Conservation (phyloP, 1,140 invertebrate genomes). For the Solenopsis fugax region DNA sequence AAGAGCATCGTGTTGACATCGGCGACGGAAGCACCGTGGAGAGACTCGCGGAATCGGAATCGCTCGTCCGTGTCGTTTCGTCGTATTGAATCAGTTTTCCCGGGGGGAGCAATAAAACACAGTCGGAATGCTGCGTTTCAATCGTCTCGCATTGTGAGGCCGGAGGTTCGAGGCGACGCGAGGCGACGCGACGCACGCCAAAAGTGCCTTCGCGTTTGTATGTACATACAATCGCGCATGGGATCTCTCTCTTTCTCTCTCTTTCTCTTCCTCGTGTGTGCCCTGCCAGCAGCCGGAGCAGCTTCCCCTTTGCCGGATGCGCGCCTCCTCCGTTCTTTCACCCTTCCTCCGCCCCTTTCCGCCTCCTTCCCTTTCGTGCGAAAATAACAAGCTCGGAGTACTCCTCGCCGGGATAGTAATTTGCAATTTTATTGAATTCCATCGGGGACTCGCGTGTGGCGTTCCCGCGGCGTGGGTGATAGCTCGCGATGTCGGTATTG, state of each 20-base stretch:
- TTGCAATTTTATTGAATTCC: slow-evolving; percentile 61
- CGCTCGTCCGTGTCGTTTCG: slow-evolving; percentile 55
- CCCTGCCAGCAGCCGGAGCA: slow-evolving; percentile 14
- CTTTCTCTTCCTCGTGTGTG: slow-evolving; percentile 1
- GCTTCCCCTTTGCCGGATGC: slow-evolving; percentile 37
- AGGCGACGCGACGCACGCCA: slow-evolving; percentile 33
- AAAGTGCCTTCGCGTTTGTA: slow-evolving; percentile 49
- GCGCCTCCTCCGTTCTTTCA: slow-evolving; percentile 11
- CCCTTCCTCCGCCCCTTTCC: neutral
- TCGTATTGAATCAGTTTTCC: slow-evolving; percentile 63
- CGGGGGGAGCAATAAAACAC: slow-evolving; percentile 74
- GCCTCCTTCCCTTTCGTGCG: neutral
- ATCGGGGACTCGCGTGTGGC: neutral
- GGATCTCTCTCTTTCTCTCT: neutral
- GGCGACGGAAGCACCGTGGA: slow-evolving; percentile 37
- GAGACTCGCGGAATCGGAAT: slow-evolving; percentile 57
- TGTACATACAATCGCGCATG: slow-evolving; percentile 3
- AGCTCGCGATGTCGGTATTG: slow-evolving; percentile 24
- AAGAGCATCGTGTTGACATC: slow-evolving; percentile 61
- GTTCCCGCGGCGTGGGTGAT: neutral
- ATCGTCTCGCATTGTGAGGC: slow-evolving; percentile 75
- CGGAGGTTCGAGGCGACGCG: slow-evolving; percentile 60
- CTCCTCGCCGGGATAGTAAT: slow-evolving; percentile 44
- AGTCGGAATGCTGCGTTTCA: slow-evolving; percentile 77
- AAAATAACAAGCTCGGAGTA: slow-evolving; percentile 52